Evolutionary conservation across 2,797 vertebrate species (phyloP), one percentile per base, ranked within the genome.

Genomic region (Clarias pachynema): DNA sequence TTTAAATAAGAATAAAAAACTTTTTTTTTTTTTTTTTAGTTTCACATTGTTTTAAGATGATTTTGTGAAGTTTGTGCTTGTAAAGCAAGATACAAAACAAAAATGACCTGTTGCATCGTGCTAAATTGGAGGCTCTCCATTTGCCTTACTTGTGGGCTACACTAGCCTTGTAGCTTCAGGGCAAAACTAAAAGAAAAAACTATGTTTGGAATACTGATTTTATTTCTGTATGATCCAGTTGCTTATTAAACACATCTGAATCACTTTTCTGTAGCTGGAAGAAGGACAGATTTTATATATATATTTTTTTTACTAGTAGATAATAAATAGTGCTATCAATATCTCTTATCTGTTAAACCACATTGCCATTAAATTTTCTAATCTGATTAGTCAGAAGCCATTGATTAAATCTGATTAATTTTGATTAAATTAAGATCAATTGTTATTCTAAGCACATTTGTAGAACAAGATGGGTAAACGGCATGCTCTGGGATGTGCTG

Each of bases 21-120:
- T 20, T 77, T n/a, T 16, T 73, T 56, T 56, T 2, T 4, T 60
- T 62, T 62, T 3, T 14, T 14, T 53, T 53, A 14, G 49, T 53
- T 53, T 53, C 26, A 53, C 14, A 8, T n/a, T 34, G 77, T 79
- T 79, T 63, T 62, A 79, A 79, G 40, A 63, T n/a, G 34, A 79
- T 62, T 53, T 53, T 14, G 62, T 66, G 26, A 24, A 81, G 66
- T 53, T 81, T 81, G 79, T 81, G 79, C 79, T 81, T 81, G 63
- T 81, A 34, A 81, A 68, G 63, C 31, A 66, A 53, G 44, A 81
- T 22, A 66, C 79, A 81, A 44, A 63, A 68, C 79, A 53, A 31
- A 80, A 44, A 66, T 44, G 34, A 49, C 78, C 60, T 20, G 12
- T 26, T 14, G n/a, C 62, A 29, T 65, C 20, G 8, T 24, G 26